Conservation (phyloP, 1,140 invertebrate species). For the Aethina tumida region DNA sequence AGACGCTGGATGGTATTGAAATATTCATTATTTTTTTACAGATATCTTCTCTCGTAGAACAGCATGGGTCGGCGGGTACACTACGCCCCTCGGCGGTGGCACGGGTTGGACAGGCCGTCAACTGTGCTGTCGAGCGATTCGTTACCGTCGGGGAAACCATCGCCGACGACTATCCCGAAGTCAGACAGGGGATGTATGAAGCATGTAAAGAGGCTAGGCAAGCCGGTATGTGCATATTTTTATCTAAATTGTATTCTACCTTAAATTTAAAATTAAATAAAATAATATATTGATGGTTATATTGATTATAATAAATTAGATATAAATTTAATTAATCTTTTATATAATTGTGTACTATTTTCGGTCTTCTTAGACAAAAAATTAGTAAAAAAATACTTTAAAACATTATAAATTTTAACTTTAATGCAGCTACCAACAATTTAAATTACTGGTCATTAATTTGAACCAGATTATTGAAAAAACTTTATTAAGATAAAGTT, state of each 20-base stretch:
- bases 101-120: constrained; percentile 89
- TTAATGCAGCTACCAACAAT: too few species aligned
- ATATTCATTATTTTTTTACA: constrained; percentile 39
- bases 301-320: too few species aligned
- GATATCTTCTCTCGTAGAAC: constrained; percentile 83
- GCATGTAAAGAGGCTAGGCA: constrained; percentile 92
- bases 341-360: too few species aligned
- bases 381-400: too few species aligned
- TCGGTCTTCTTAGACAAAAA: too few species aligned
- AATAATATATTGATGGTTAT: too few species aligned
- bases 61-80: constrained; percentile 42
- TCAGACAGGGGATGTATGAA: constrained; percentile 94
- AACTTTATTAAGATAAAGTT: too few species aligned
- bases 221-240: constrained; percentile 71
- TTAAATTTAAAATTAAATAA: too few species aligned
- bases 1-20: neutral
- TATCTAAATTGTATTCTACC: neutral
- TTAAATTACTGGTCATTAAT: too few species aligned
- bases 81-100: constrained; percentile 66
- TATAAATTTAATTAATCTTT: constrained; percentile 5
- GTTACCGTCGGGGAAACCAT: constrained; percentile 97
- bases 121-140: constrained; percentile 93
- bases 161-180: constrained; percentile 94
- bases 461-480: too few species aligned
- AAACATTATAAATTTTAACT: too few species aligned